These are phyloP conservation scores for Metopia argyrocephala DNA, from an alignment of 2,888 invertebrate species.

Conservation along the genomic window DNA sequence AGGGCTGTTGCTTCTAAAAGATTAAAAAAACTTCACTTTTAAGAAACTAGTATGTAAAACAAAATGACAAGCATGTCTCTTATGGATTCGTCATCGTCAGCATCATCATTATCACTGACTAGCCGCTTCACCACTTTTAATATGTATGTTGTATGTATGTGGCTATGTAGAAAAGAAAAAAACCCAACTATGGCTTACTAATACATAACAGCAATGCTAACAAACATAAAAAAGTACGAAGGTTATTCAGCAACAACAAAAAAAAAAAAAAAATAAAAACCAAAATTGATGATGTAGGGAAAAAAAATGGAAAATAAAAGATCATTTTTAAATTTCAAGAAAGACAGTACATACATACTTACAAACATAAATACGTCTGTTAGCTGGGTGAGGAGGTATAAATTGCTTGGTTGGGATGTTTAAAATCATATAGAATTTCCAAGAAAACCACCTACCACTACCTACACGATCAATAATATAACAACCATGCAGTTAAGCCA, in stretches of 20 bases:
- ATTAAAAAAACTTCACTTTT: conserved; percentile 1
- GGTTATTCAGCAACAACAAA: conserved; percentile 32
- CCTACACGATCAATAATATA: conserved; percentile 28
- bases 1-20: conserved; percentile 1
- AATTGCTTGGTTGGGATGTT: not conserved
- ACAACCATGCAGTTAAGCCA: conserved; percentile 30
- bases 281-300: conserved; percentile 55
- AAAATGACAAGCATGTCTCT: conserved; percentile 52
- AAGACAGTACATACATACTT: too few species aligned
- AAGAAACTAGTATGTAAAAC: not conserved
- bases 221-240: too few species aligned
- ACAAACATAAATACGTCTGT: too few species aligned
- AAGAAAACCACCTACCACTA: conserved; percentile 62
- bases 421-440: conserved; percentile 54
- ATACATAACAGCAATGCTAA: not conserved
- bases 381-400: not conserved
- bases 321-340: conserved; percentile 27
- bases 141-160: too few species aligned
- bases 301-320: conserved; percentile 31
- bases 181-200: not conserved
- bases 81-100: conserved; percentile 55
- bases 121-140: not conserved
- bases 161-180: conserved; percentile 10
- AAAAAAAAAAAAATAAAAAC: conserved; percentile 43
- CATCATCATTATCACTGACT: conserved; percentile 14